Percentiles rank a stretch among this genome's conserved stretches.
These are phyloP conservation scores for Electrophaes corylata DNA, from an alignment of 2,888 invertebrate genomes.

Conservation along the genomic window DNA sequence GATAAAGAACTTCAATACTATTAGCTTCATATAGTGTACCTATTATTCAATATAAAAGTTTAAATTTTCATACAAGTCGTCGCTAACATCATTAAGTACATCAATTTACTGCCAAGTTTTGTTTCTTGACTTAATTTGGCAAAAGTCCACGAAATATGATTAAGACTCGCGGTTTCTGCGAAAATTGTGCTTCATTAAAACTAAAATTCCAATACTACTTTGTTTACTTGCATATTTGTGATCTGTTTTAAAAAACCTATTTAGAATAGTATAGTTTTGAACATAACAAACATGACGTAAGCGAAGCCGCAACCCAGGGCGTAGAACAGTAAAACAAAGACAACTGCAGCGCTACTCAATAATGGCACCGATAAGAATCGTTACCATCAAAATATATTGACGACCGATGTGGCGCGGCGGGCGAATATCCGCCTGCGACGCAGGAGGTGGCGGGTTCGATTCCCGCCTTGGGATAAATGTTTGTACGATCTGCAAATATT, in stretches of 20 bases:
- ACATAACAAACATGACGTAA: not conserved
- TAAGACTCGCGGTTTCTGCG: not conserved
- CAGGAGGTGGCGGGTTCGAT: too few species aligned
- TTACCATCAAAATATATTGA: not conserved
- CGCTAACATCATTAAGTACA: conserved; percentile 3
- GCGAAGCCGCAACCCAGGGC: not conserved
- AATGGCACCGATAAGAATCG: not conserved
- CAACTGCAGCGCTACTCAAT: too few species aligned
- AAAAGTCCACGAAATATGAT: conserved; percentile 4
- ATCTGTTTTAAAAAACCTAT: too few species aligned
- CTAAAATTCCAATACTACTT: not conserved
- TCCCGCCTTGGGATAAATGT: too few species aligned
- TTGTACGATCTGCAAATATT: too few species aligned
- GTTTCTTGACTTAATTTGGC: conserved; percentile 23
- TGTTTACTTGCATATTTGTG: not conserved
- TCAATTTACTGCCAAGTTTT: conserved; percentile 25
- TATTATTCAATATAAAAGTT: not conserved
- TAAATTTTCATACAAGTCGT: not conserved
- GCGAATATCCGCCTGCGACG: too few species aligned
- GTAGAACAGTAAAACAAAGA: not conserved
- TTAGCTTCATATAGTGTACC: too few species aligned
- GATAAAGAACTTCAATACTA: too few species aligned
- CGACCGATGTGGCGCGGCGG: too few species aligned
- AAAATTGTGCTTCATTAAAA: conserved; percentile 4
- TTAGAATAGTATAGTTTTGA: too few species aligned